A percentile compares a stretch with the other conserved stretches of the same genome.
phyloP scores from a whole-genome alignment of 2,888 invertebrate genomes.

The Spodoptera picta region DNA sequence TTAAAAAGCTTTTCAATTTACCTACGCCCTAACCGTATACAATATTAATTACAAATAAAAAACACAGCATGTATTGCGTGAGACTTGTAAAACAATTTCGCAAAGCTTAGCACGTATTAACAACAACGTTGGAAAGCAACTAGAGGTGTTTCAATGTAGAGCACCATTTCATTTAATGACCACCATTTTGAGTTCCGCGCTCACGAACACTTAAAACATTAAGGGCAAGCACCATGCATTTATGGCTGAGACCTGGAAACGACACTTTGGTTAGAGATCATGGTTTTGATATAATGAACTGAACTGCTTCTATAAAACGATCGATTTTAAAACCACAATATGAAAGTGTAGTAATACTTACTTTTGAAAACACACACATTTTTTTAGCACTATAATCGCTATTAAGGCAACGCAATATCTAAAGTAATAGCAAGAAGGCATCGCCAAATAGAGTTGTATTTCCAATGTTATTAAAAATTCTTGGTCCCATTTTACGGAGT shows the following conservation, averaged over 20 bases:
- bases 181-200: slow-evolving; percentile 66
- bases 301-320: slow-evolving; percentile 4
- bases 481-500: slow-evolving; percentile 33
- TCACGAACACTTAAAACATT: slow-evolving; percentile 64
- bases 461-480: slow-evolving; percentile 54
- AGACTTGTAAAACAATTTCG: slow-evolving; percentile 11
- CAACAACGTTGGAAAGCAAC: slow-evolving; percentile 42
- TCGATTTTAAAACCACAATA: slow-evolving; percentile 1
- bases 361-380: too few relatives aligned
- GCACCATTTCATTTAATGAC: slow-evolving; percentile 69
- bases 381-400: slow-evolving; percentile 2
- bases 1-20: too few relatives aligned
- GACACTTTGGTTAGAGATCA: slow-evolving; percentile 19
- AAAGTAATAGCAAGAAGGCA: slow-evolving; percentile 37
- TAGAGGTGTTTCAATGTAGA: slow-evolving; percentile 67
- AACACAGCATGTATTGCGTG: too few relatives aligned
- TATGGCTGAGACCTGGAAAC: slow-evolving; percentile 52
- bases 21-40: too few relatives aligned
- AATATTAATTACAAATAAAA: too few relatives aligned
- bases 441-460: slow-evolving; percentile 43
- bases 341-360: neutral
- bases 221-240: slow-evolving; percentile 64
- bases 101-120: slow-evolving; percentile 33
- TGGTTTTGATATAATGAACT: slow-evolving; percentile 16
- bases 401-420: slow-evolving; percentile 37